Evolutionary conservation across 2,113 vertebrate species (phyloP), one percentile per base, ranked within the genome.

Genomic region (Triplophysa tibetana): DNA sequence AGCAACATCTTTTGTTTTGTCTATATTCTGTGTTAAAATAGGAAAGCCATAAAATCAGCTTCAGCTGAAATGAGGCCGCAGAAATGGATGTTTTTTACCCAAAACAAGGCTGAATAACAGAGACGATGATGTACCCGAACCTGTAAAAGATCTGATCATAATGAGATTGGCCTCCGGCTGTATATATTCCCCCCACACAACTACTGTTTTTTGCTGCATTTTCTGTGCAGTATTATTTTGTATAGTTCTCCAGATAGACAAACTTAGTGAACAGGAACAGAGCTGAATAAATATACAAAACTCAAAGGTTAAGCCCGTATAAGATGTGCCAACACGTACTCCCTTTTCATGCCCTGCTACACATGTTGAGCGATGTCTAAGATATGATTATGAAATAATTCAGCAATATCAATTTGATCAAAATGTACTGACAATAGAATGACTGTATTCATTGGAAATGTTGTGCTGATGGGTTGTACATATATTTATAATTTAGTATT

Each of bases 111-210:
- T 38, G 52, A 58, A 72, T 58, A 72, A 33, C 69, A n/a, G 33
- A 58, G 26, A 3, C 19, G 58, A 24, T 33, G 26, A 72, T 14
- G 52, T 72, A 72, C 11, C 26, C 33, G 69, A n/a, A 56, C 29
- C 50, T 38, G 29, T 74, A 23, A 61, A 61, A 43, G 9, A 19
- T 74, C 70, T 43, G 70, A 74, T 74, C 56, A 38, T 56, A 72
- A 74, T 74, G 54, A 74, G 56, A 43, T 60, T 61, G 24, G 33
- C n/a, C 56, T 74, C 19, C 33, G 23, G 70, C 33, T 6, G 54
- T 41, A 73, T 60, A 73, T 60, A 73, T 56, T 73, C 12, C 69
- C 26, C 19, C 10, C 17, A 21, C 19, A 5, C 69, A 58, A 58
- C 52, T 14, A 19, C 38, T 38, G 70, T 58, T 38, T 33, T 72